These are phyloP conservation scores for Drosophila yooni DNA, from an alignment of 2,888 invertebrate species.

Conservation along the genomic window DNA sequence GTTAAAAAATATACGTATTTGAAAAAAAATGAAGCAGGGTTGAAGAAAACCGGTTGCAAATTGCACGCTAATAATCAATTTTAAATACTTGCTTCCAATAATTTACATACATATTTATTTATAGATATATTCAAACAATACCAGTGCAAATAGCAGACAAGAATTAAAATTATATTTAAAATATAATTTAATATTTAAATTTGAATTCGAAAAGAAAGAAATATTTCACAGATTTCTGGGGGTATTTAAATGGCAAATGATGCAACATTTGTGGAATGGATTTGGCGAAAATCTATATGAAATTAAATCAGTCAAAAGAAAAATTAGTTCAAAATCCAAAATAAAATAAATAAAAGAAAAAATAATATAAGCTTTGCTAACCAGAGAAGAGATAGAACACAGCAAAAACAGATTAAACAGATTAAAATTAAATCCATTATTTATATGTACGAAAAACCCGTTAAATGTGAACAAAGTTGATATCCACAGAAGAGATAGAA, in stretches of 20 bases:
- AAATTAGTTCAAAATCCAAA: not conserved
- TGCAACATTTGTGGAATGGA: not conserved
- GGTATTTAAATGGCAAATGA: not conserved
- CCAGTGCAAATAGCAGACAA: not conserved
- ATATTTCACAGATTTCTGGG: not conserved
- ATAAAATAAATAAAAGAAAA: not conserved
- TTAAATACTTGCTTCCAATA: constrained; percentile 1
- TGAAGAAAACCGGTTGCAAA: constrained; percentile 54
- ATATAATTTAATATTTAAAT: not conserved
- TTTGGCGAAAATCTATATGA: not conserved
- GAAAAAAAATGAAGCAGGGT: constrained; percentile 14
- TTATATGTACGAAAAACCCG: not conserved
- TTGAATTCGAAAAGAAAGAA: not conserved
- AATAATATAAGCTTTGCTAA: not conserved
- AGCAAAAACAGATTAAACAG: not conserved
- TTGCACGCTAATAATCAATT: constrained; percentile 19
- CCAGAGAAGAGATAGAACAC: too few species aligned
- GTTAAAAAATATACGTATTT: not conserved
- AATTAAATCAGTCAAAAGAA: not conserved
- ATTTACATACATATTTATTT: not conserved
- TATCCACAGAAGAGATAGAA: not conserved
- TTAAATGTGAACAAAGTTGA: not conserved
- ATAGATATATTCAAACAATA: not conserved
- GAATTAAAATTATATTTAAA: not conserved
- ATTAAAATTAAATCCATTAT: not conserved